Percentiles rank a stretch among this genome's conserved stretches.
These are phyloP conservation scores for Rhadina sibilatrix DNA, from an alignment of 2,113 vertebrate genomes.

Conservation along the genomic window DNA sequence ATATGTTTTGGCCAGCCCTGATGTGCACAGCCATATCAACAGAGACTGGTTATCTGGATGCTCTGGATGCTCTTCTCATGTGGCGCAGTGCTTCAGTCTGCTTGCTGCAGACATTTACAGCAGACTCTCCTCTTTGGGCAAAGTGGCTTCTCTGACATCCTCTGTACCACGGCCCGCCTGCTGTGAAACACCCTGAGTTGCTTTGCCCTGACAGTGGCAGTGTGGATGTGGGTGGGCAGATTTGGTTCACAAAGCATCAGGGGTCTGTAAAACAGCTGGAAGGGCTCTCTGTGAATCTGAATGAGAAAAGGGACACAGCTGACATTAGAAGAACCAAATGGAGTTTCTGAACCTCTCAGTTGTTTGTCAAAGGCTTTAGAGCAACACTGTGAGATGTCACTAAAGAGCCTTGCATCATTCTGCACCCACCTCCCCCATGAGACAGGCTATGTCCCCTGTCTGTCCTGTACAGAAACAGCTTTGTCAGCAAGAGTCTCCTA, in stretches of 20 bases:
- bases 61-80: neutral
- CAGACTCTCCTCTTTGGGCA: neutral
- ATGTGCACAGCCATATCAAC: neutral
- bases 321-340: constrained; percentile 3
- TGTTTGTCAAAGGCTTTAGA: neutral
- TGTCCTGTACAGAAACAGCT: neutral
- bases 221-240: neutral
- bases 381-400: neutral
- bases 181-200: neutral
- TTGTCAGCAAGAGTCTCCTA: neutral
- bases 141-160: neutral
- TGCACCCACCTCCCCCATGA: neutral
- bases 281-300: neutral
- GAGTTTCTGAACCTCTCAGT: neutral
- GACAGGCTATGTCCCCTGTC: neutral
- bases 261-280: constrained; percentile 13
- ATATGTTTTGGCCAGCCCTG: neutral
- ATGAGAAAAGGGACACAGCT: constrained; percentile 16
- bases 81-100: neutral
- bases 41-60: neutral
- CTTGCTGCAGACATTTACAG: neutral
- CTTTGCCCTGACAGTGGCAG: neutral
- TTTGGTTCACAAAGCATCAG: neutral
- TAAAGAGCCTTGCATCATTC: neutral
- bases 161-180: fast-evolving